Conservation (phyloP, 2,113 vertebrate genomes). For the Cebidichthys violaceus region DNA sequence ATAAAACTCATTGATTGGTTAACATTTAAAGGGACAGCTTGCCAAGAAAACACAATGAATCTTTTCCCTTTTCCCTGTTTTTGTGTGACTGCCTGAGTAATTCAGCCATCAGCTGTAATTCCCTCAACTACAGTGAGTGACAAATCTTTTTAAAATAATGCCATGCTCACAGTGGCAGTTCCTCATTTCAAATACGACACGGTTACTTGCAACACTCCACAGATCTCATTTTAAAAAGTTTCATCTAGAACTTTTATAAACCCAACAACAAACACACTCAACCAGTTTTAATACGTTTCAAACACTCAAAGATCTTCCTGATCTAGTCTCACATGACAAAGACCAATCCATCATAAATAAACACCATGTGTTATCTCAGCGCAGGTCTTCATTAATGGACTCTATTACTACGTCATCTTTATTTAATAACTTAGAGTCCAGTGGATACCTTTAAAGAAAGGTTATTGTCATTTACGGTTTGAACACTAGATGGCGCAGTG, state of each 20-base stretch:
- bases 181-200: not conserved
- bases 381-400: not conserved
- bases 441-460: not conserved
- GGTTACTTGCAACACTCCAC: not conserved
- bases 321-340: not conserved
- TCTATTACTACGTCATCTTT: not conserved
- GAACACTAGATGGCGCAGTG: constrained; percentile 45
- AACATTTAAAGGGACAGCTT: not conserved
- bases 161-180: not conserved
- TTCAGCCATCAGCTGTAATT: not conserved
- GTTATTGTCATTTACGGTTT: not conserved
- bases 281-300: not conserved
- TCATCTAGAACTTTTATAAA: too few relatives aligned
- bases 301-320: not conserved
- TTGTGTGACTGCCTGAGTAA: not conserved
- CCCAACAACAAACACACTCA: too few relatives aligned
- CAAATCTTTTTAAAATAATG: not conserved
- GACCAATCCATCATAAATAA: not conserved
- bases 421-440: not conserved
- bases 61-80: not conserved
- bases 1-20: not conserved
- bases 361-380: not conserved
- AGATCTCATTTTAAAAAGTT: not conserved
- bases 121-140: not conserved
- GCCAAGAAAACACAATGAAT: not conserved